These are phyloP conservation scores for Dasypus novemcinctus DNA, from an alignment of 2,113 vertebrate genomes.

Conservation along the genomic window DNA sequence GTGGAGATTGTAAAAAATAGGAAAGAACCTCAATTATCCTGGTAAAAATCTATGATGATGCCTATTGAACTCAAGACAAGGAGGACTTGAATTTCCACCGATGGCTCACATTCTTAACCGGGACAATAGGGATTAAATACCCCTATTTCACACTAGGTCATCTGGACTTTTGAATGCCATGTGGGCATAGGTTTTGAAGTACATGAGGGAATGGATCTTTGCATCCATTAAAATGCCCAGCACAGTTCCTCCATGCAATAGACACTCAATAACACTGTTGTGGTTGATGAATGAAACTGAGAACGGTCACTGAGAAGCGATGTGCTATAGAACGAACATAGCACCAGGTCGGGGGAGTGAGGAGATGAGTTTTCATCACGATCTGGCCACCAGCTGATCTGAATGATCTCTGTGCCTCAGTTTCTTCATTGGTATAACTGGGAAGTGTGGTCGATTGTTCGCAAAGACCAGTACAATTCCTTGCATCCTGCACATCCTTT, in stretches of 20 bases:
- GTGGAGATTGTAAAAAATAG: neutral
- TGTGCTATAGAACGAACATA: neutral
- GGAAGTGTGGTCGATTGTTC: neutral
- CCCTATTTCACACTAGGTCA: neutral
- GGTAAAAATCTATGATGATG: slow-evolving; percentile 29
- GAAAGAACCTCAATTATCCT: slow-evolving; percentile 55
- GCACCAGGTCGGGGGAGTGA: neutral
- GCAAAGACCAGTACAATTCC: neutral
- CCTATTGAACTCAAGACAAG: slow-evolving; percentile 14
- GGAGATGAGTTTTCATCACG: neutral
- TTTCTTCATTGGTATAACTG: neutral
- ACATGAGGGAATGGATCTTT: neutral
- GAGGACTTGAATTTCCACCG: slow-evolving; percentile 35
- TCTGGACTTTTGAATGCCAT: neutral
- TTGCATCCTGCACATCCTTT: neutral
- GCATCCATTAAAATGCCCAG: neutral
- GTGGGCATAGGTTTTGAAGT: neutral
- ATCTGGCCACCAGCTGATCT: neutral
- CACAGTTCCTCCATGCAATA: too few relatives aligned
- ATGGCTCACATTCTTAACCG: neutral
- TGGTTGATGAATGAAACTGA: neutral
- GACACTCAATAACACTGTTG: neutral
- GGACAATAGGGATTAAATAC: too few relatives aligned
- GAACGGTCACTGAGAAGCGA: neutral
- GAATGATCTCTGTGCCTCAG: neutral